Percentiles rank a stretch among this genome's conserved stretches.
Conservation (phyloP, 2,797 vertebrate genomes). For the Platyrinchus mystaceus region DNA sequence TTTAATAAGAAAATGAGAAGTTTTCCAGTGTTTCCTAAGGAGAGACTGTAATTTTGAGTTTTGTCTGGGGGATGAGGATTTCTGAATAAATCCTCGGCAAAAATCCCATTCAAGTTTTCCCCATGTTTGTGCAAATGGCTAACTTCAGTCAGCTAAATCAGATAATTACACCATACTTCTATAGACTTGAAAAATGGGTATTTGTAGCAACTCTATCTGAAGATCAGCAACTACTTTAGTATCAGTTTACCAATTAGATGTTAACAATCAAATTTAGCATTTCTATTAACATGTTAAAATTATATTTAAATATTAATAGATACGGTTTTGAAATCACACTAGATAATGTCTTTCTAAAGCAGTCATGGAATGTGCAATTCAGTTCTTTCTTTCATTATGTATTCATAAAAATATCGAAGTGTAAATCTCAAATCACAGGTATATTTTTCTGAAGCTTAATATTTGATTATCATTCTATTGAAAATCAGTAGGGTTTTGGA, state of each 20-base stretch:
- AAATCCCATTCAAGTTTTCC: neutral
- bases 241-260: neutral
- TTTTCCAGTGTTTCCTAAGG: neutral
- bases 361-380: neutral
- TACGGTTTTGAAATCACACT: neutral
- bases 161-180: neutral
- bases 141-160: neutral
- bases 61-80: neutral
- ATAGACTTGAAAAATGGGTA: neutral
- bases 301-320: neutral
- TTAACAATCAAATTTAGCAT: neutral
- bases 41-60: neutral
- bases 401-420: neutral
- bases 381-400: neutral
- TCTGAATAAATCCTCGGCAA: neutral
- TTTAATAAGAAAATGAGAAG: neutral
- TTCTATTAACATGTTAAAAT: neutral
- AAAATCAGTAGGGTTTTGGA: neutral
- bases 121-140: neutral
- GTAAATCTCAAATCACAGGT: neutral
- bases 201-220: neutral
- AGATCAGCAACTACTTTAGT: neutral
- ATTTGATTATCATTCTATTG: neutral
- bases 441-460: neutral
- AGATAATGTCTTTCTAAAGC: neutral